Percentiles rank a stretch among this genome's conserved stretches.
Conservation (phyloP, 2,113 vertebrate genomes). For the Daubentonia madagascariensis region DNA sequence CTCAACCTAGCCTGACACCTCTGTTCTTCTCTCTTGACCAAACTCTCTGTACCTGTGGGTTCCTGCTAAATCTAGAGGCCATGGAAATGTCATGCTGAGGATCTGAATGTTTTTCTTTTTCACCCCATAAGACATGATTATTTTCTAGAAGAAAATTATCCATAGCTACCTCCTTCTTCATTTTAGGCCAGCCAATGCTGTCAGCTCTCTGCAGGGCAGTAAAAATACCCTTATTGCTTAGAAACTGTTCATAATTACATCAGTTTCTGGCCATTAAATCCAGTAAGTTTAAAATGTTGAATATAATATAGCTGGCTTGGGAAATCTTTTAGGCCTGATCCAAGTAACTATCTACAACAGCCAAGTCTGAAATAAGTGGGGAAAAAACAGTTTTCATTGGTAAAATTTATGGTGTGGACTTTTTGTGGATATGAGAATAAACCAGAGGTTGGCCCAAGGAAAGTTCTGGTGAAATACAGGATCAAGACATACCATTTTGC, state of each 20-base stretch:
- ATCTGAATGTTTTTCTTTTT: neutral
- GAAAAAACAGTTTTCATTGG: neutral
- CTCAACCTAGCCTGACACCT: neutral
- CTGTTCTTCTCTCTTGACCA: neutral
- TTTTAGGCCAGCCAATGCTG: neutral
- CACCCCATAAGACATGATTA: neutral
- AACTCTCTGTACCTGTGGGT: neutral
- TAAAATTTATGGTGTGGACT: neutral
- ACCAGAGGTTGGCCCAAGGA: neutral
- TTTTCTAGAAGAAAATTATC: conserved; percentile 39
- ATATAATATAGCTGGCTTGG: neutral
- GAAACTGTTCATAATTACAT: conserved; percentile 24
- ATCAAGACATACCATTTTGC: neutral
- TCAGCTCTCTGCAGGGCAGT: neutral
- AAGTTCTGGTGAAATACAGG: neutral
- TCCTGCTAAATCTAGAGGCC: neutral
- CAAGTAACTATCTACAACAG: neutral
- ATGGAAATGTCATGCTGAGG: neutral
- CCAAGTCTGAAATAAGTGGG: conserved; percentile 17
- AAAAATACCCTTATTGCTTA: conserved; percentile 34
- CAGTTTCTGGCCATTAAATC: conserved; percentile 49
- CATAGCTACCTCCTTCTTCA: neutral
- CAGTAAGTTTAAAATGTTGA: conserved; percentile 19
- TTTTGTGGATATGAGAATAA: neutral
- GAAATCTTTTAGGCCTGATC: conserved; percentile 37